These are phyloP conservation scores for Pygocentrus nattereri DNA, from an alignment of 2,797 vertebrate species.

Conservation along the genomic window DNA sequence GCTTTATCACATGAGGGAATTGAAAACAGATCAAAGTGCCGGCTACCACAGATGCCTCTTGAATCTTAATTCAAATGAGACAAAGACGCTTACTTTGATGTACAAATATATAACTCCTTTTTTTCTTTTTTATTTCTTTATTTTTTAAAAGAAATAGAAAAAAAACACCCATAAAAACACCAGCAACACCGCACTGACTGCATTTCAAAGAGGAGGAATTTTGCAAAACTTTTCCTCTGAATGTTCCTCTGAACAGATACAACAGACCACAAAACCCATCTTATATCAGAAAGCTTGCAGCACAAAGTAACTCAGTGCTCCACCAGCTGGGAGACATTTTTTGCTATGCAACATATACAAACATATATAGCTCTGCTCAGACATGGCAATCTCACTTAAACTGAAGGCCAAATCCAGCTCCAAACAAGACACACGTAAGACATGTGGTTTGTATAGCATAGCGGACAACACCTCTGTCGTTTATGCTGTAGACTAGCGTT, in stretches of 20 bases:
- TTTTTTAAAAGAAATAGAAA: neutral
- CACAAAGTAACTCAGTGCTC: neutral
- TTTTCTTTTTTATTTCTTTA: neutral
- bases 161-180: neutral
- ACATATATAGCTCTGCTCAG: too few relatives aligned
- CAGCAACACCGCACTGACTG: neutral
- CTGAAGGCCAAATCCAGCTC: too few relatives aligned
- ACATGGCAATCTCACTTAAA: too few relatives aligned
- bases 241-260: neutral
- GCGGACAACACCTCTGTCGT: too few relatives aligned
- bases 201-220: neutral
- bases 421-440: too few relatives aligned
- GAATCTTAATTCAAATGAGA: slow-evolving; percentile 43
- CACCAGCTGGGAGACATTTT: neutral
- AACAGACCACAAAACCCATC: neutral
- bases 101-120: slow-evolving; percentile 7
- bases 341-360: neutral
- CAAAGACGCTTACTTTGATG: slow-evolving; percentile 29
- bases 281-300: neutral
- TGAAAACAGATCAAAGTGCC: slow-evolving; percentile 39
- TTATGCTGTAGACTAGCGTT: too few relatives aligned
- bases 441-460: too few relatives aligned
- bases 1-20: slow-evolving; percentile 29
- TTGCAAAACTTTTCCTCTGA: neutral
- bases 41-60: slow-evolving; percentile 27